A percentile compares a stretch with the other conserved stretches of the same genome.
phyloP scores from a whole-genome alignment of 2,113 vertebrate species.

The Gallinago paraguaiae region DNA sequence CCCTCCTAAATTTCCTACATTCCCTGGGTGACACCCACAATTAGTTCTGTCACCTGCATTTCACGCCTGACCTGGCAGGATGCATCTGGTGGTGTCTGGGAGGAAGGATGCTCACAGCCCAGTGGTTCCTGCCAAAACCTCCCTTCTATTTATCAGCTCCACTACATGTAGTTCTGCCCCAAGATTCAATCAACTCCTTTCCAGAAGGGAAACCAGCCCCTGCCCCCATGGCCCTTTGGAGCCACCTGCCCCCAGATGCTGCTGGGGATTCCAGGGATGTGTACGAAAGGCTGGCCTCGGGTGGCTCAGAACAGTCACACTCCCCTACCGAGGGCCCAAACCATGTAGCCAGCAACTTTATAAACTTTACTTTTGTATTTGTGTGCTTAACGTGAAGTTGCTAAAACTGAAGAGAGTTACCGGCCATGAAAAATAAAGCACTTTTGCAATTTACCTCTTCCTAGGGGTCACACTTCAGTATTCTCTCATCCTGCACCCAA shows the following conservation, averaged over 20 bases:
- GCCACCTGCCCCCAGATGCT: not conserved
- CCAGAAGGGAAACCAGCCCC: not conserved
- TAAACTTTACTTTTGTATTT: not conserved
- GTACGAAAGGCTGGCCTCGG: not conserved
- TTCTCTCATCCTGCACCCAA: not conserved
- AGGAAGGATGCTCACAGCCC: conserved; percentile 46
- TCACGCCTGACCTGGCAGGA: conserved; percentile 50
- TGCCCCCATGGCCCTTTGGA: not conserved
- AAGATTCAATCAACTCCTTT: not conserved
- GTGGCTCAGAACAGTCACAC: rapidly evolving
- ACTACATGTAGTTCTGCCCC: not conserved
- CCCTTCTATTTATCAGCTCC: not conserved
- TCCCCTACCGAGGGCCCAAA: not conserved
- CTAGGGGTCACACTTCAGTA: not conserved
- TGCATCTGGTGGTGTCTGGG: conserved; percentile 35
- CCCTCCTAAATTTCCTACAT: not conserved
- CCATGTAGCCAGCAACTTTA: not conserved
- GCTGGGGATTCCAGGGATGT: not conserved
- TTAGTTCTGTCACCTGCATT: conserved; percentile 25
- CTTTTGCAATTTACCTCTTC: not conserved
- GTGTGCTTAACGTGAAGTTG: not conserved
- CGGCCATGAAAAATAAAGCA: not conserved
- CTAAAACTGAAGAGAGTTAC: not conserved
- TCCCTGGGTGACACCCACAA: conserved; percentile 13
- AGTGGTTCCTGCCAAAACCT: conserved; percentile 3